Evolutionary conservation across 2,113 vertebrate genomes (phyloP).

Genomic region (Leptodactylus fuscus): DNA sequence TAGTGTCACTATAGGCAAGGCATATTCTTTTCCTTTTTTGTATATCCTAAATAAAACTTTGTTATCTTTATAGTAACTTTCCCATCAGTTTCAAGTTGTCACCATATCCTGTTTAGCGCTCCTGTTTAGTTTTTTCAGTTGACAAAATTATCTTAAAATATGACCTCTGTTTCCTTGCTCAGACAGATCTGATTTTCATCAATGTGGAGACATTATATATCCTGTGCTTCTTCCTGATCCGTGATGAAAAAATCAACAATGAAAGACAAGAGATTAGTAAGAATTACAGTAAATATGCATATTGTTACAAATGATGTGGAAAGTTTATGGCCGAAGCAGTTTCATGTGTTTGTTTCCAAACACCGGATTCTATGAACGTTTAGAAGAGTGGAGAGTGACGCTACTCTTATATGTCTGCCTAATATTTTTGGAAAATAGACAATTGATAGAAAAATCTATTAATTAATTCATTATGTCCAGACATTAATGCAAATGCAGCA

Average conservation of each 20-base stretch:
- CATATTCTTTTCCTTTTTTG: background rate
- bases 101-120: background rate
- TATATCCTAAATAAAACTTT: background rate
- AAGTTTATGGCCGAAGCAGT: background rate
- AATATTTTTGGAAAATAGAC: background rate
- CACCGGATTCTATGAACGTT: background rate
- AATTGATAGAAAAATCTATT: background rate
- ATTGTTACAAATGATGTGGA: background rate
- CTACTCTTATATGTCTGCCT: background rate
- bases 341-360: background rate
- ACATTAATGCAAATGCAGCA: too few species aligned
- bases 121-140: too few species aligned
- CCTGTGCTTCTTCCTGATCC: slow-evolving; percentile 1
- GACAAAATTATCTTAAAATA: background rate
- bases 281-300: slow-evolving; percentile 27
- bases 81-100: slow-evolving; percentile 1
- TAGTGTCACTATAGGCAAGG: too few species aligned
- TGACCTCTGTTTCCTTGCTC: background rate
- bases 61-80: background rate
- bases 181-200: slow-evolving; percentile 7
- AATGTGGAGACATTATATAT: slow-evolving; percentile 6
- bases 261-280: slow-evolving; percentile 1
- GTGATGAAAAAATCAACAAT: slow-evolving; percentile 5
- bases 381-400: background rate
- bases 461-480: background rate